Percentiles rank a stretch among this genome's conserved stretches.
phyloP scores from a whole-genome alignment of 1,140 invertebrate genomes.

The Atta colombica region DNA sequence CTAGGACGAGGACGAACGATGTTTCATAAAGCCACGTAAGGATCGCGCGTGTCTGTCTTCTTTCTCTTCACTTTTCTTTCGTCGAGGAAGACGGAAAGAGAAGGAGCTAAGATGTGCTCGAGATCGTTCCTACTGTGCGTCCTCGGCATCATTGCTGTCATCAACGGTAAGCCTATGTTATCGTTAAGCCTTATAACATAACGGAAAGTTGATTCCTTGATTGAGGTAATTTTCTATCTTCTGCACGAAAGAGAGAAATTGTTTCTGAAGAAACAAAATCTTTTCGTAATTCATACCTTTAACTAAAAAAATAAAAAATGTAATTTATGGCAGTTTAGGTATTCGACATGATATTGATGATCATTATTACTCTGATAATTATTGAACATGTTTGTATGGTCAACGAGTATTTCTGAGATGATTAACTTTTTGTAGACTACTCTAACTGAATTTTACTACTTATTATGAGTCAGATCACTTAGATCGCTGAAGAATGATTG shows the following conservation, averaged over 20 bases:
- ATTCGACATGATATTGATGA: not conserved
- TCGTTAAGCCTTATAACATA: not conserved
- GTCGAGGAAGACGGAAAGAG: conserved; percentile 30
- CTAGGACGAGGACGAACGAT: conserved; percentile 54
- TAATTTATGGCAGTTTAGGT: not conserved
- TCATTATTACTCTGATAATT: not conserved
- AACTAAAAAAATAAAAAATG: not conserved
- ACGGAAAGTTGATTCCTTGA: not conserved
- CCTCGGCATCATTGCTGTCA: conserved; percentile 76
- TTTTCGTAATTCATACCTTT: not conserved
- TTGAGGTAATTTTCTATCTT: not conserved
- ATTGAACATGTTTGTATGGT: not conserved
- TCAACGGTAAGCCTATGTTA: conserved; percentile 79
- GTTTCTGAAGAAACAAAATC: not conserved
- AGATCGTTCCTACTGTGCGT: conserved; percentile 79
- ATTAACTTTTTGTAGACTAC: not conserved
- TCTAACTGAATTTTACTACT: too few relatives aligned
- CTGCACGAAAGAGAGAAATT: not conserved
- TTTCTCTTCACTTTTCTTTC: conserved; percentile 47
- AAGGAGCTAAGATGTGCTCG: conserved; percentile 75
- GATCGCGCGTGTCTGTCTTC: conserved; percentile 50
- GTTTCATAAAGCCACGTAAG: conserved; percentile 65
- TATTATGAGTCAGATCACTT: too few relatives aligned
- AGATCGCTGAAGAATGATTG: too few relatives aligned
- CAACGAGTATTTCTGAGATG: not conserved